Percentiles rank a stretch among this genome's conserved stretches.
Conservation (phyloP, 1,140 invertebrate species). For the Drosophila trapezifrons region DNA sequence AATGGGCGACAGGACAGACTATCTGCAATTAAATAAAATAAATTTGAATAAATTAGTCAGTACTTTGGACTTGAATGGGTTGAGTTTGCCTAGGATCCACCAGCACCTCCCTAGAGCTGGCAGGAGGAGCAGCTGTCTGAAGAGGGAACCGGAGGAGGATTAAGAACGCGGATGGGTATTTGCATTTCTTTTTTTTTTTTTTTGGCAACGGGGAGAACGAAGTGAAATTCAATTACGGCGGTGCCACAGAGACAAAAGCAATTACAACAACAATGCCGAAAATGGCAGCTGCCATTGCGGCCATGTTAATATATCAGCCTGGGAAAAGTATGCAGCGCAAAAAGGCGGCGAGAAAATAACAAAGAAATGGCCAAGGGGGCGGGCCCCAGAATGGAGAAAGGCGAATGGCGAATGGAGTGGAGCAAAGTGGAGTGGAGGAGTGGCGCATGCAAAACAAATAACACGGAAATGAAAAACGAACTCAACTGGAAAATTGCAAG, state of each 20-base stretch:
- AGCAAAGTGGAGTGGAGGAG: slow-evolving; percentile 3
- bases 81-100: background rate
- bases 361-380: slow-evolving; percentile 26
- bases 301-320: slow-evolving; percentile 72
- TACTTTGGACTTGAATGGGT: slow-evolving; percentile 11
- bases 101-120: background rate
- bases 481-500: slow-evolving; percentile 79
- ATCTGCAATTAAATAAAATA: slow-evolving; percentile 17
- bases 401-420: background rate
- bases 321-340: slow-evolving; percentile 34
- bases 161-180: slow-evolving; percentile 30
- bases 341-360: slow-evolving; percentile 35
- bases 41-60: slow-evolving; percentile 37
- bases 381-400: background rate
- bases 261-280: slow-evolving; percentile 63
- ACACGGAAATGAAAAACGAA: slow-evolving; percentile 80
- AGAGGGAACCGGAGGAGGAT: slow-evolving; percentile 12
- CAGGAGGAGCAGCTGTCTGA: slow-evolving; percentile 1
- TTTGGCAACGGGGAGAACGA: background rate
- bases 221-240: slow-evolving; percentile 75
- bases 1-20: slow-evolving; percentile 9
- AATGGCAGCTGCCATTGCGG: slow-evolving; percentile 60
- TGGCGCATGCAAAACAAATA: slow-evolving; percentile 75
- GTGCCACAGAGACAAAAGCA: slow-evolving; percentile 53
- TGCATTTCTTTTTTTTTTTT: slow-evolving; percentile 18